Conservation (phyloP, 2,113 vertebrate species). For the Campylomormyrus numenius region DNA sequence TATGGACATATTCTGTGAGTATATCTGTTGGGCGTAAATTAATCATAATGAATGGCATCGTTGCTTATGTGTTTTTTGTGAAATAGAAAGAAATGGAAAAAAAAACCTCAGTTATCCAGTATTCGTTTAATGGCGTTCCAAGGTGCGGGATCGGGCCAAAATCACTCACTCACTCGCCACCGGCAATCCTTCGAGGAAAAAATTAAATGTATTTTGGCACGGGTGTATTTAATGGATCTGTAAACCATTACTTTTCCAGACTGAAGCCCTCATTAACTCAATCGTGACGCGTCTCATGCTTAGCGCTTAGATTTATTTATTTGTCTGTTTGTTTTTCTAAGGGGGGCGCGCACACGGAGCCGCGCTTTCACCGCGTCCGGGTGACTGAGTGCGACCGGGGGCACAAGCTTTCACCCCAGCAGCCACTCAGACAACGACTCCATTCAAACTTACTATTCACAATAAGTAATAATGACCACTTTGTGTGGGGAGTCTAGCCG, state of each 20-base stretch:
- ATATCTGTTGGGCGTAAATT: background rate
- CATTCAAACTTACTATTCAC: background rate
- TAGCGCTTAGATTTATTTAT: background rate
- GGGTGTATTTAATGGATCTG: conserved; percentile 6
- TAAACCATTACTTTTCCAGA: conserved; percentile 14
- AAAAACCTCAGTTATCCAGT: background rate
- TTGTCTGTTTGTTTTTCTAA: background rate
- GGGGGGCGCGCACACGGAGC: background rate
- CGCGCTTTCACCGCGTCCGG: background rate
- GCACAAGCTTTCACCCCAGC: background rate
- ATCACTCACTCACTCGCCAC: conserved; percentile 6
- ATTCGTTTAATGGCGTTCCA: background rate
- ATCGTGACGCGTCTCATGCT: background rate
- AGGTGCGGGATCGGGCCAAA: background rate
- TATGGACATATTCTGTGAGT: background rate
- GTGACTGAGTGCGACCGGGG: background rate
- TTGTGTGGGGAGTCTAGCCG: background rate
- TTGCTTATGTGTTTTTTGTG: background rate
- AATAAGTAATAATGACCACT: background rate
- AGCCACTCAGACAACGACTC: background rate
- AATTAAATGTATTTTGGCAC: conserved; percentile 8
- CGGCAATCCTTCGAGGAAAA: conserved; percentile 8
- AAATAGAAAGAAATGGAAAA: background rate
- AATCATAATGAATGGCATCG: background rate
- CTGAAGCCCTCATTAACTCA: background rate